Conservation (phyloP, 2,888 invertebrate species). For the Brenthis daphne region DNA sequence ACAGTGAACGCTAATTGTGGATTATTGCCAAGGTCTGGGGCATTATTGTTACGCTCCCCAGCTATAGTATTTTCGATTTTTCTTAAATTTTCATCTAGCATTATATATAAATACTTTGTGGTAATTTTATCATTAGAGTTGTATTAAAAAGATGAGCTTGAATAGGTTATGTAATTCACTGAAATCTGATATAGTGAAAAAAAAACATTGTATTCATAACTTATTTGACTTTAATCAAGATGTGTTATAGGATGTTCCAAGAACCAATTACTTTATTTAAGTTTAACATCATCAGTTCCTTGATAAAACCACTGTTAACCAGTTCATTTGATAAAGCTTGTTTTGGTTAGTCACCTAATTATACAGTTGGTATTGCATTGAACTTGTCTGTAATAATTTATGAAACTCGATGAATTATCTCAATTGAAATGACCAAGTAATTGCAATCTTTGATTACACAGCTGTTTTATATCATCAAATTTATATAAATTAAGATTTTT, state of each 20-base stretch:
- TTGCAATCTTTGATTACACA: not conserved
- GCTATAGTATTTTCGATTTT: conserved; percentile 43
- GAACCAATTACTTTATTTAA: not conserved
- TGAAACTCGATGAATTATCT: not conserved
- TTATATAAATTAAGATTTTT: no score
- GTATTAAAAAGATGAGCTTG: not conserved
- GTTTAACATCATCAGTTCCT: conserved; percentile 10
- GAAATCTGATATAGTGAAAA: not conserved
- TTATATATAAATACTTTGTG: conserved; percentile 13
- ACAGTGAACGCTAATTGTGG: conserved; percentile 62
- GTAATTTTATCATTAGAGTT: not conserved
- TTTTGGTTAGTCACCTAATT: conserved; percentile 14
- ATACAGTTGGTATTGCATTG: not conserved
- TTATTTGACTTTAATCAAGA: not conserved
- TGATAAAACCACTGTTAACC: conserved; percentile 26
- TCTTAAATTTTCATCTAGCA: conserved; percentile 14
- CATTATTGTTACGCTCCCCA: conserved; percentile 60
- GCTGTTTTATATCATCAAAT: no score
- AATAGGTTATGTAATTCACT: not conserved
- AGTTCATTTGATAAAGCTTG: conserved; percentile 18
- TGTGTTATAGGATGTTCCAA: not conserved
- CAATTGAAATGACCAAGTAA: not conserved
- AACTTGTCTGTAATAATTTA: conserved; percentile 13
- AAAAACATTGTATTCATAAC: not conserved
- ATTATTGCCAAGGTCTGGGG: conserved; percentile 77